Percentiles rank a stretch among this genome's conserved stretches.
Evolutionary conservation across 1,140 invertebrate species (phyloP).

Genomic region (Micrasema longulum): DNA sequence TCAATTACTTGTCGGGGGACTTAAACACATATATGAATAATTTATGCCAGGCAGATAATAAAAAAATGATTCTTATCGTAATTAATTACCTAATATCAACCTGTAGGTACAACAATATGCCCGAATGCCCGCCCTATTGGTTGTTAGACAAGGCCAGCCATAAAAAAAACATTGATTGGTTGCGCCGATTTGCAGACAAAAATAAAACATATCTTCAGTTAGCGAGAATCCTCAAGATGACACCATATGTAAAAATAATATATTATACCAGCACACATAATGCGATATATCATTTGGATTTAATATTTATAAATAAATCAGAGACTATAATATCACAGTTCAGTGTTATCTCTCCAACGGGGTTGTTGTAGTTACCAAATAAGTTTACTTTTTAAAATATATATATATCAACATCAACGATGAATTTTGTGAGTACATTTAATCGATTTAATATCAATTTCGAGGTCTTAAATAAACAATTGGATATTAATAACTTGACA

Average conservation of each 20-base stretch:
- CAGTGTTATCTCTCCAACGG: constrained; percentile 36
- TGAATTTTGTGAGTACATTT: not conserved
- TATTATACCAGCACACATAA: no score
- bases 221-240: constrained; percentile 1
- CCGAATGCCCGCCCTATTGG: constrained; percentile 21
- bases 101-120: no score
- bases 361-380: constrained; percentile 4
- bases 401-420: not conserved
- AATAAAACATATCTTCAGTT: constrained; percentile 14
- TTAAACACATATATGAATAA: no score
- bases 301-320: constrained; percentile 44
- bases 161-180: not conserved
- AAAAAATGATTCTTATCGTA: no score
- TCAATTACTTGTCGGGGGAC: no score
- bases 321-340: constrained; percentile 35
- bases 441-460: not conserved
- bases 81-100: no score
- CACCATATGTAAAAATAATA: constrained; percentile 8
- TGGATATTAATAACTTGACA: not conserved
- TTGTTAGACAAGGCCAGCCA: constrained; percentile 9
- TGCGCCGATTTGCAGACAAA: constrained; percentile 19
- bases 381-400: not conserved
- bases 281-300: not conserved
- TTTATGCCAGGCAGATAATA: no score
- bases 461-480: not conserved